These are phyloP conservation scores for Chaetodon trifascialis DNA, from an alignment of 2,113 vertebrate genomes.

Conservation along the genomic window DNA sequence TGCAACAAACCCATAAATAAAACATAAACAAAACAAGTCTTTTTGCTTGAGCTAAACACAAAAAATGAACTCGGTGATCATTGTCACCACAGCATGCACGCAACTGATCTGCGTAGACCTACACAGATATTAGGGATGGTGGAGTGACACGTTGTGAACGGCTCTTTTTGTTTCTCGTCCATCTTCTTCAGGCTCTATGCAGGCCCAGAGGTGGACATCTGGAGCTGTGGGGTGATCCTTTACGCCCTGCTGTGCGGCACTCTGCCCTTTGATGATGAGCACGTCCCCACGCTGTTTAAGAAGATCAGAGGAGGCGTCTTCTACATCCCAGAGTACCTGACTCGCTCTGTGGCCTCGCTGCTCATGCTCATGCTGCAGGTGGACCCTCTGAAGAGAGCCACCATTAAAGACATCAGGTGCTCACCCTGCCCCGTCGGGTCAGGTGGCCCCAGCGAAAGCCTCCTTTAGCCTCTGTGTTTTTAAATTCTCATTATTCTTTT, in stretches of 20 bases:
- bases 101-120: no score
- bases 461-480: not conserved
- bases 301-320: slow-evolving; percentile 99
- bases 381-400: slow-evolving; percentile 96
- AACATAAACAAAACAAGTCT: no score
- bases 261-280: slow-evolving; percentile 96
- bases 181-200: slow-evolving; percentile 89
- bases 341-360: slow-evolving; percentile 92
- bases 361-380: slow-evolving; percentile 98
- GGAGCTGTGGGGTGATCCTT: slow-evolving; percentile 97
- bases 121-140: no score
- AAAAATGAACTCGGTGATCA: no score
- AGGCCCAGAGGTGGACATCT: slow-evolving; percentile 98
- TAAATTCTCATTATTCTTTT: not conserved
- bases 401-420: slow-evolving; percentile 98
- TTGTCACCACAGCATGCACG: no score
- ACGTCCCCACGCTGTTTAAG: slow-evolving; percentile 97
- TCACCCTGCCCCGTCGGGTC: not conserved
- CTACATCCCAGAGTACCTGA: slow-evolving; percentile 97
- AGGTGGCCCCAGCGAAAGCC: not conserved
- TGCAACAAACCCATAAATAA: not conserved
- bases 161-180: not conserved
- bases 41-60: no score
- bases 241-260: slow-evolving; percentile 98
- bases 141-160: not conserved